phyloP scores from a whole-genome alignment of 2,113 vertebrate genomes.

The Typhlomys cinereus region DNA sequence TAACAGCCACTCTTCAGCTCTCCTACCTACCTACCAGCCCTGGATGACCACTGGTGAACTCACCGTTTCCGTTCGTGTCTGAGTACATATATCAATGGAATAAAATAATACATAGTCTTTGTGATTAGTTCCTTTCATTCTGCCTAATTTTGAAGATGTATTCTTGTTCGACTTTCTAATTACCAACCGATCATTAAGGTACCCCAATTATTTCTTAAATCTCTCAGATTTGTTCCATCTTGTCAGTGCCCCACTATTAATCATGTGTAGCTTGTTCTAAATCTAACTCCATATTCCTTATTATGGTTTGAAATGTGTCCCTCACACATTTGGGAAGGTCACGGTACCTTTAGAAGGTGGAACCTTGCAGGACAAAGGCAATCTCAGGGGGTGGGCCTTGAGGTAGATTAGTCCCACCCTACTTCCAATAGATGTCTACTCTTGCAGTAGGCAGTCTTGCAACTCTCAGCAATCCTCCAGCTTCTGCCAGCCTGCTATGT shows the following conservation, averaged over 20 bases:
- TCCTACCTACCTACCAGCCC: not conserved
- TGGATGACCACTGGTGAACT: too few relatives aligned
- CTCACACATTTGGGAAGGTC: too few relatives aligned
- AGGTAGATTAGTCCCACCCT: too few relatives aligned
- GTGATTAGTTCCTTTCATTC: not conserved
- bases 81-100: not conserved
- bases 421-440: too few relatives aligned
- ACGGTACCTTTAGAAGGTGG: too few relatives aligned
- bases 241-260: not conserved
- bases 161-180: not conserved
- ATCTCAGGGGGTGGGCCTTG: too few relatives aligned
- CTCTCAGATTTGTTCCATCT: not conserved
- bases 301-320: too few relatives aligned
- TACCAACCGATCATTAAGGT: not conserved
- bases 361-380: too few relatives aligned
- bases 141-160: not conserved
- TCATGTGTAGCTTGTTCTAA: not conserved
- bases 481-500: too few relatives aligned
- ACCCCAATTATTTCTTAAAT: not conserved
- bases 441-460: too few relatives aligned
- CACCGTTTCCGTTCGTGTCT: not conserved
- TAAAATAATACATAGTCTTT: not conserved
- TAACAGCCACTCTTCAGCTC: not conserved
- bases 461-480: too few relatives aligned
- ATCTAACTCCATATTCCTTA: not conserved